Evolutionary conservation across 2,797 vertebrate genomes (phyloP).

Genomic region (Danio tinwini): DNA sequence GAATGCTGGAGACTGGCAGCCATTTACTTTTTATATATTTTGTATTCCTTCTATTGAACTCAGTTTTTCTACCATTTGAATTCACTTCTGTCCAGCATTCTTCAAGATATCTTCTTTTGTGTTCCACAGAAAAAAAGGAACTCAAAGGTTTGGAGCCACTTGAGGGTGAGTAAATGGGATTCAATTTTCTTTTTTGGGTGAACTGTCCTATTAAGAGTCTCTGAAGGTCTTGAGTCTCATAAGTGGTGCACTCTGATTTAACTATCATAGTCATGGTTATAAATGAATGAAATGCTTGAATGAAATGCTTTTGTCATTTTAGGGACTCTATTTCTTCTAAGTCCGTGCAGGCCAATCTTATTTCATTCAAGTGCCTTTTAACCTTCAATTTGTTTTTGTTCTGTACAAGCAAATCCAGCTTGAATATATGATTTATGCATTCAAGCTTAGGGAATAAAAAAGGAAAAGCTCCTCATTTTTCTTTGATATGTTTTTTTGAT

Average conservation of each 20-base stretch:
- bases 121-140: too few species aligned
- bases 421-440: not conserved
- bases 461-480: not conserved
- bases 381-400: slow-evolving; percentile 5
- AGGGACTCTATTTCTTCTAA: not conserved
- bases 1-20: too few species aligned
- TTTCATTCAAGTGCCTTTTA: not conserved
- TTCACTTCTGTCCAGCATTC: too few species aligned
- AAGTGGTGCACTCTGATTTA: not conserved
- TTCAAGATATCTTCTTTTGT: too few species aligned
- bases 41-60: too few species aligned
- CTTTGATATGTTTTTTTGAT: too few species aligned
- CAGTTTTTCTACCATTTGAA: too few species aligned
- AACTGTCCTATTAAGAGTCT: not conserved
- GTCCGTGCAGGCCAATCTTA: not conserved
- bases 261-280: not conserved
- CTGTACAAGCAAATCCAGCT: not conserved
- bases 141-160: too few species aligned
- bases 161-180: too few species aligned
- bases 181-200: too few species aligned
- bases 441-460: not conserved
- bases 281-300: not conserved
- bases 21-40: too few species aligned
- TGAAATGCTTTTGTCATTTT: slow-evolving; percentile 3
- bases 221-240: not conserved